phyloP scores from a whole-genome alignment of 1,140 invertebrate genomes.

The Penaeus chinensis region DNA sequence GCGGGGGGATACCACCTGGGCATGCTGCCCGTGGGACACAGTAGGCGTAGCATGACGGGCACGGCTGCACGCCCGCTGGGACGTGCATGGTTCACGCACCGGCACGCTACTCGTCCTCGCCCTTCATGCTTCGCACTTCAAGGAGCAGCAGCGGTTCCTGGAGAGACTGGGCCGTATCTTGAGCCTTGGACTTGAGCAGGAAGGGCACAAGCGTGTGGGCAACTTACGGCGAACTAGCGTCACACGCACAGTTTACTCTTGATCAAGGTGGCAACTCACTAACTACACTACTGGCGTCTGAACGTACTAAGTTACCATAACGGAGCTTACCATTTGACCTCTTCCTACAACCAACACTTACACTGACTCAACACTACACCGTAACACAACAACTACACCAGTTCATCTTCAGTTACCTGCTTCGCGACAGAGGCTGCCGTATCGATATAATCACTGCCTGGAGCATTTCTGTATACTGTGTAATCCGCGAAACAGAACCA shows the following conservation, averaged over 20 bases:
- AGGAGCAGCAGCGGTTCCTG: background rate
- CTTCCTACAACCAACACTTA: background rate
- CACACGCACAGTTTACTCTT: background rate
- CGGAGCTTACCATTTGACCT: background rate
- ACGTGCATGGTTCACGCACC: conserved; percentile 49
- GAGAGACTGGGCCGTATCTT: too few relatives aligned
- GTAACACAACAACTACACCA: conserved; percentile 13
- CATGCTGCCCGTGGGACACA: conserved; percentile 33
- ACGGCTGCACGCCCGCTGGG: conserved; percentile 42
- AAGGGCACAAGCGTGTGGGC: background rate
- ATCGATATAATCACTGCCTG: background rate
- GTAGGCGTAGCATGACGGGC: conserved; percentile 52
- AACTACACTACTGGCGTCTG: conserved; percentile 38
- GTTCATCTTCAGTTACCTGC: background rate
- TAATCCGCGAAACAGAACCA: too few relatives aligned
- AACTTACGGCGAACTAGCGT: background rate
- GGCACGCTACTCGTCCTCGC: background rate
- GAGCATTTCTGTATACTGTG: too few relatives aligned
- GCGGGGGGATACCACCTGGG: background rate
- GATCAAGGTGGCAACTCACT: conserved; percentile 4
- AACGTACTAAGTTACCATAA: conserved; percentile 42
- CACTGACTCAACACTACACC: background rate
- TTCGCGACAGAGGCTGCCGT: background rate
- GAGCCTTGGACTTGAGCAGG: too few relatives aligned
- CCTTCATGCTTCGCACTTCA: background rate